Percentiles rank a stretch among this genome's conserved stretches.
phyloP scores from a whole-genome alignment of 2,113 vertebrate genomes.

The Plectropomus leopardus region DNA sequence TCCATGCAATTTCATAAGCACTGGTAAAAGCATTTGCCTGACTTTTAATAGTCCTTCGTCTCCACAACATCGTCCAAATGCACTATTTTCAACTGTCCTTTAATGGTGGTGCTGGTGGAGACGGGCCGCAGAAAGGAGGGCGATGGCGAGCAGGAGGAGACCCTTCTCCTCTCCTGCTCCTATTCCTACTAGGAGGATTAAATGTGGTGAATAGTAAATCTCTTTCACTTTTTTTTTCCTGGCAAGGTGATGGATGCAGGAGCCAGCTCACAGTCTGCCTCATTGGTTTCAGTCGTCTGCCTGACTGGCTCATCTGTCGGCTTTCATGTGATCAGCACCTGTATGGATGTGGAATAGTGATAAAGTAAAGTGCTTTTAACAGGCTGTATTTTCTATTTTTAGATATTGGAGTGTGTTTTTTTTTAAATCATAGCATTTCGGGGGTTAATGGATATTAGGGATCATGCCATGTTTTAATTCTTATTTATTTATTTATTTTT shows the following conservation, averaged over 20 bases:
- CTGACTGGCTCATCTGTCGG: constrained; percentile 27
- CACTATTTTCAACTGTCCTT: constrained; percentile 57
- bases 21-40: constrained; percentile 81
- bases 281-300: constrained; percentile 54
- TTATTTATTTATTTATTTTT: too few relatives aligned
- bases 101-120: constrained; percentile 46
- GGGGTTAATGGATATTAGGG: too few relatives aligned
- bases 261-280: constrained; percentile 42
- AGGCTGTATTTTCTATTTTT: neutral
- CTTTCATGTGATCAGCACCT: constrained; percentile 37
- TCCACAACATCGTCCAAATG: constrained; percentile 65
- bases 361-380: neutral
- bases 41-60: constrained; percentile 75
- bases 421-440: neutral
- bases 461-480: too few relatives aligned
- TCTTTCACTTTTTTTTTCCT: constrained; percentile 23
- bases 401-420: neutral
- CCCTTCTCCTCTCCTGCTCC: constrained; percentile 11
- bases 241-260: constrained; percentile 10
- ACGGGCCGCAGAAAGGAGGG: constrained; percentile 37
- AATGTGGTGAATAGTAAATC: constrained; percentile 45
- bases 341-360: constrained; percentile 12
- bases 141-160: constrained; percentile 22
- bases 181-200: constrained; percentile 41
- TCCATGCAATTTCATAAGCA: constrained; percentile 70